Evolutionary conservation across 2,888 invertebrate species (phyloP), one percentile per base, ranked within the genome.

Genomic region (Ellobium chinense): DNA sequence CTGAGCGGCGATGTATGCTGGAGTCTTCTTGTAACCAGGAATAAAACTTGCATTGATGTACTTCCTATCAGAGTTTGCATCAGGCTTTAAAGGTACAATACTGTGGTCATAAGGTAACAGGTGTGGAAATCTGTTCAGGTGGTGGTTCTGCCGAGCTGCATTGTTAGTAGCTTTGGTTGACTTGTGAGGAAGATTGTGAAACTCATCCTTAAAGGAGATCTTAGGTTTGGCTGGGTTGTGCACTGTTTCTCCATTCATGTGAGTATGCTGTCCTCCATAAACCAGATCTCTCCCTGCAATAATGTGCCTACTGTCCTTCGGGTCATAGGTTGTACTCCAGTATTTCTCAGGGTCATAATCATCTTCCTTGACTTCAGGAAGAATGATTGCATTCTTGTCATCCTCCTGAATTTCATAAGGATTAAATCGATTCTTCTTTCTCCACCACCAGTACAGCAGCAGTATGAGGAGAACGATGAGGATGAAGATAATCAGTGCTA

Each of bases 1-100:
- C 87, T 94, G 94, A 1, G 94, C 93, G 2, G 94, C 94, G 77
- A 94, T 94, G 87, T 94, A 94, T 18, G 91, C 91, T 65, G 92
- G 92, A 36, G 89, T 84, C n/a, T 89, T 89, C 70, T 92, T 91
- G 89, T 93, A 94, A 18, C 94, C 93, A 39, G 89, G 84, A 7
- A 90, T 82, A 69, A 85, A 88, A 70, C 73, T 84, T 56, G 92
- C 92, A 81, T 92, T 92, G 75, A 92, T 90, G 80, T 92, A 93
- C 70, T 89, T 88, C 21, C 86, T 79, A 24, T 82, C 74, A 7
- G 86, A 87, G 65, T 86, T 86, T 2, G 75, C 82, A 68, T 88
- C 88, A 5, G 86, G 83, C 5, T 80, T 79, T 9, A 92, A 83
- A 9, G 87, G 81, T 0, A 92, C 91, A 4, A 91, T 81, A 46